Conservation (phyloP, 2,888 invertebrate species). For the Dastarcus helophoroides region DNA sequence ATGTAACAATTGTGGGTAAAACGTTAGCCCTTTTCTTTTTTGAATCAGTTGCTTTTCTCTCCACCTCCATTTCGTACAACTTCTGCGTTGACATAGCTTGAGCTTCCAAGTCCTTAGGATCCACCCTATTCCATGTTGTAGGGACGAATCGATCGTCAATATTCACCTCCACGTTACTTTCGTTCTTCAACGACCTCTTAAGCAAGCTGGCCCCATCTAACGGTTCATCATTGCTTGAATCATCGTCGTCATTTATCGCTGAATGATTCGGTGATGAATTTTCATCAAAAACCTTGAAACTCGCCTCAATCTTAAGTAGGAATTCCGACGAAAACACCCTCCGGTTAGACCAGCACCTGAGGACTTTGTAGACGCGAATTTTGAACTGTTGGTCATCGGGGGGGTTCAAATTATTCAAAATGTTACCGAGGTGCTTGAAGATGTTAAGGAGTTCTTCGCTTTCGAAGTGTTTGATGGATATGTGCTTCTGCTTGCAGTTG, state of each 20-base stretch:
- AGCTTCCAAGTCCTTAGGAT: slow-evolving; percentile 66
- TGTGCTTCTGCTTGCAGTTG: slow-evolving; percentile 53
- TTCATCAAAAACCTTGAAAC: slow-evolving; percentile 7
- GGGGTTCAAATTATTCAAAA: slow-evolving; percentile 58
- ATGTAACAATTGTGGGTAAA: slow-evolving; percentile 4
- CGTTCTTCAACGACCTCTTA: slow-evolving; percentile 23
- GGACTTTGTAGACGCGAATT: slow-evolving; percentile 69
- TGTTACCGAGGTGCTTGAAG: slow-evolving; percentile 58
- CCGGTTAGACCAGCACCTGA: slow-evolving; percentile 95
- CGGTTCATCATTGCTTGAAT: slow-evolving; percentile 31
- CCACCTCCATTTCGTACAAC: slow-evolving; percentile 59
- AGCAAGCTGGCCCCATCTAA: slow-evolving; percentile 31
- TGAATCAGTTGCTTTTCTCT: slow-evolving; percentile 9
- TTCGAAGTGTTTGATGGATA: slow-evolving; percentile 68
- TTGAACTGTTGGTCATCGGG: slow-evolving; percentile 88
- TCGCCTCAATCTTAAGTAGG: slow-evolving; percentile 70
- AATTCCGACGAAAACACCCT: slow-evolving; percentile 84
- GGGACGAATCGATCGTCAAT: slow-evolving; percentile 47
- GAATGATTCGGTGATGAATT: neutral
- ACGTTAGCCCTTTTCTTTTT: slow-evolving; percentile 4
- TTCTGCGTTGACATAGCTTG: slow-evolving; percentile 75
- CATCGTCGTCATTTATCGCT: slow-evolving; percentile 25
- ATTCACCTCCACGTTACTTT: slow-evolving; percentile 14
- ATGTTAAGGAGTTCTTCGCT: slow-evolving; percentile 63
- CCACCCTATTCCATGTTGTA: slow-evolving; percentile 92